phyloP scores from a whole-genome alignment of 1,140 invertebrate species.

The Sycobia sp. region DNA sequence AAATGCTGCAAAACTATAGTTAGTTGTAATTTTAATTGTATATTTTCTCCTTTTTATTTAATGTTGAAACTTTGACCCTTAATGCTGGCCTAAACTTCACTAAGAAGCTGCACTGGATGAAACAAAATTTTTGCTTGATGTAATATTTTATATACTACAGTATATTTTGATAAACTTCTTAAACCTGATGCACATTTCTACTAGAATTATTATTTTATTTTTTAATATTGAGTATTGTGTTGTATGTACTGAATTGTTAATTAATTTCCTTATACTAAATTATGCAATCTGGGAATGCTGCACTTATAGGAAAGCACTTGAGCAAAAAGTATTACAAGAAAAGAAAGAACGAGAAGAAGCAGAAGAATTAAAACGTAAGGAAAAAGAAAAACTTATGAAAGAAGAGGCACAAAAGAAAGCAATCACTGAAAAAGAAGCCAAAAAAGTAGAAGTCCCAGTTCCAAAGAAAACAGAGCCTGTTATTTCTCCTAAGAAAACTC shows the following conservation, averaged over 20 bases:
- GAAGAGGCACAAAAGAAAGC: conserved; percentile 48
- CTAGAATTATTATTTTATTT: conserved; percentile 5
- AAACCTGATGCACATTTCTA: background rate
- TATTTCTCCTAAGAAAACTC: conserved; percentile 57
- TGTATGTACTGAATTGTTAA: background rate
- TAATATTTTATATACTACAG: background rate
- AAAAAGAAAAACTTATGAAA: conserved; percentile 38
- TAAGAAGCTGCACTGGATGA: conserved; percentile 3
- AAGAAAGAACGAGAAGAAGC: conserved; percentile 34
- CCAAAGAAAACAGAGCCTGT: conserved; percentile 50
- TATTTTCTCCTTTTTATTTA: no score
- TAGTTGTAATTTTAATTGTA: no score
- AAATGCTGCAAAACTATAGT: background rate
- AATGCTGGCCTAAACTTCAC: conserved; percentile 1
- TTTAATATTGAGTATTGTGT: background rate
- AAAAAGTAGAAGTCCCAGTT: conserved; percentile 47
- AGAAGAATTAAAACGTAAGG: conserved; percentile 33
- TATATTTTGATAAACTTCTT: background rate
- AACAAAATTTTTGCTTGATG: background rate
- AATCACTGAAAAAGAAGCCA: conserved; percentile 50
- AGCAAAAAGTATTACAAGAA: conserved; percentile 31
- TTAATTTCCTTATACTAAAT: background rate
- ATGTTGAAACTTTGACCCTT: background rate
- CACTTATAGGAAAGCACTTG: conserved; percentile 48
- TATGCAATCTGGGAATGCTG: background rate